Evolutionary conservation across 2,797 vertebrate species (phyloP).

Genomic region (Huso huso): DNA sequence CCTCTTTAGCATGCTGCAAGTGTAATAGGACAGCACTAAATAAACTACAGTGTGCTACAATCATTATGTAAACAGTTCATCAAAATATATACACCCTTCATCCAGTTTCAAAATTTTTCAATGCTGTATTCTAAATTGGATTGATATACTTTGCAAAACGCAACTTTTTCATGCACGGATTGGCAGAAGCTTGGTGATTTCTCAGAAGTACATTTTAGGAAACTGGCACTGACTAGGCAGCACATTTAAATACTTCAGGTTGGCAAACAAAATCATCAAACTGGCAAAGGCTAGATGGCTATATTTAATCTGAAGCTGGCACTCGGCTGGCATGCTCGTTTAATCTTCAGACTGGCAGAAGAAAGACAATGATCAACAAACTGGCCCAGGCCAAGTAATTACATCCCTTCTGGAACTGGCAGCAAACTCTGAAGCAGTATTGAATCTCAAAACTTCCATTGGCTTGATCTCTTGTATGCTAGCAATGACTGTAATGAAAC

Average conservation of each 20-base stretch:
- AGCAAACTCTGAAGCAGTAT: conserved; percentile 36
- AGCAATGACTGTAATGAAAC: background rate
- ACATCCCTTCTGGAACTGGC: conserved; percentile 43
- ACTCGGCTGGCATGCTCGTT: conserved; percentile 45
- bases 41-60: too few species aligned
- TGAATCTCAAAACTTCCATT: conserved; percentile 37
- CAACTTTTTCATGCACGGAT: too few species aligned
- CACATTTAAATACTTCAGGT: conserved; percentile 50
- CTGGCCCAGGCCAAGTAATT: conserved; percentile 43
- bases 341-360: conserved; percentile 47
- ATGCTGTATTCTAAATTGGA: too few species aligned
- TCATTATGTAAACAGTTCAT: too few species aligned
- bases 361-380: conserved; percentile 46
- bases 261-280: conserved; percentile 56
- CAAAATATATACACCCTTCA: too few species aligned
- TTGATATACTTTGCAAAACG: too few species aligned
- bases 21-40: too few species aligned
- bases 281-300: conserved; percentile 55
- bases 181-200: too few species aligned
- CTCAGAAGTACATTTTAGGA: too few species aligned
- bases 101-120: too few species aligned
- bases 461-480: conserved; percentile 10
- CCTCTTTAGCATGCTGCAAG: too few species aligned
- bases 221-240: conserved; percentile 19
- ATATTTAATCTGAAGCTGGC: conserved; percentile 53